Evolutionary conservation across 2,797 vertebrate species (phyloP), one percentile per base, ranked within the genome.

Genomic region (Microctenopoma stevenorrisi): DNA sequence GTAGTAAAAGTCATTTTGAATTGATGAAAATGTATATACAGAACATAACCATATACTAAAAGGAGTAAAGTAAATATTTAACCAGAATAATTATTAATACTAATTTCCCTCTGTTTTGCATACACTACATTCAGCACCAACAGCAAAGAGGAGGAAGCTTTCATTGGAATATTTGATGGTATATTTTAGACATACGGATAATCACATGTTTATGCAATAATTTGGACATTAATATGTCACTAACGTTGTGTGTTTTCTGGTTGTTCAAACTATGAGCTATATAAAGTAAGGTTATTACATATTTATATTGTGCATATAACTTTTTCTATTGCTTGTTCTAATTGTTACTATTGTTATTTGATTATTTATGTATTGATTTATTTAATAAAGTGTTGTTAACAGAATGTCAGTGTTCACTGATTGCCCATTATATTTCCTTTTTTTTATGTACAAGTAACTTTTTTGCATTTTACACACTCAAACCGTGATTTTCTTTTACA

Each of bases 101-200:
- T 3, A 22, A 2, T 5, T 6, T 25, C 13, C 8, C 7, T 26
- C 26, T 46, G 76, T 22, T 62, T 72, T 25, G 40, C 15, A 26
- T 18, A 2, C 15, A 16, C 4, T 48, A 44, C 7, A 1, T 64
- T 60, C 70, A 91, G 92, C 71, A 91, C 91, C 84, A 89, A 89
- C 87, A 82, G 68, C 76, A 86, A 83, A 54, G 96, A 97, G 90
- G 90, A 95, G 38, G 94, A 95, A 61, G 87, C 90, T 68, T 96
- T 96, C 67, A 48, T 96, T 74, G 95, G 95, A 84, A 97, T 99
- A 93, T 98, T 99, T 94, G 96, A 98, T 94, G 97, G 89, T 4
- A 94, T 99, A 92, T 95, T 98, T 87, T 99, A 95, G 64, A 85
- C 35, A 37, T 16, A 7, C 26, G 46, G 12, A 5, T 28, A 73